Evolutionary conservation across 1,140 invertebrate species (phyloP).

Genomic region (Calycopis cecrops): DNA sequence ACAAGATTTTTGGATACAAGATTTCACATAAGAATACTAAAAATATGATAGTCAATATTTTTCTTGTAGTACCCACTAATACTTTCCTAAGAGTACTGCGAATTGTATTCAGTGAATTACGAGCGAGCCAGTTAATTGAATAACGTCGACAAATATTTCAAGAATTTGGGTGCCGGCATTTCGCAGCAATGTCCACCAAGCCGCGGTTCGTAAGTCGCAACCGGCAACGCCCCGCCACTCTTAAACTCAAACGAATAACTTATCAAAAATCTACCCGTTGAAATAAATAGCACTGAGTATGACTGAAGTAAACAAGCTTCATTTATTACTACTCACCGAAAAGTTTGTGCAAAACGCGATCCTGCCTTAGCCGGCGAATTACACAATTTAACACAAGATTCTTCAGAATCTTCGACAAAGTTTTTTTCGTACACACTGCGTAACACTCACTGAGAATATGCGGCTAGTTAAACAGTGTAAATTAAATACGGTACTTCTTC

Average conservation of each 20-base stretch:
- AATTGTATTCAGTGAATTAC: too few species aligned
- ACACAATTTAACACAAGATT: slow-evolving; percentile 73
- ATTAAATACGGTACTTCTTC: slow-evolving; percentile 72
- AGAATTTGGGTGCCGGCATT: slow-evolving; percentile 56
- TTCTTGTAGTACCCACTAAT: not conserved
- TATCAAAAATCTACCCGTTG: slow-evolving; percentile 36
- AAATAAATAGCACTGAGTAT: slow-evolving; percentile 20
- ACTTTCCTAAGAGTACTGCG: too few species aligned
- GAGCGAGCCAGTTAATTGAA: slow-evolving; percentile 7
- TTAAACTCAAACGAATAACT: slow-evolving; percentile 29
- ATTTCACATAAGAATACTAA: too few species aligned
- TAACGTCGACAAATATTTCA: slow-evolving; percentile 30
- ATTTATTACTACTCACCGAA: slow-evolving; percentile 52
- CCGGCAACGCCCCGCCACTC: slow-evolving; percentile 62
- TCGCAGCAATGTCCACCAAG: slow-evolving; percentile 56
- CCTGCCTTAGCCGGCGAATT: slow-evolving; percentile 64
- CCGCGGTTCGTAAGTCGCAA: slow-evolving; percentile 32
- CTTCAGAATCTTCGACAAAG: slow-evolving; percentile 74
- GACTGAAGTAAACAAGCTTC: slow-evolving; percentile 16
- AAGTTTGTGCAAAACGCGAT: slow-evolving; percentile 69
- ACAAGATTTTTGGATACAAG: too few species aligned
- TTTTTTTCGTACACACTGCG: slow-evolving; percentile 74
- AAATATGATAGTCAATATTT: too few species aligned
- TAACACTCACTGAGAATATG: slow-evolving; percentile 74
- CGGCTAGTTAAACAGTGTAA: slow-evolving; percentile 68